phyloP scores from a whole-genome alignment of 1,140 invertebrate genomes.

The Rhysida immarginata region DNA sequence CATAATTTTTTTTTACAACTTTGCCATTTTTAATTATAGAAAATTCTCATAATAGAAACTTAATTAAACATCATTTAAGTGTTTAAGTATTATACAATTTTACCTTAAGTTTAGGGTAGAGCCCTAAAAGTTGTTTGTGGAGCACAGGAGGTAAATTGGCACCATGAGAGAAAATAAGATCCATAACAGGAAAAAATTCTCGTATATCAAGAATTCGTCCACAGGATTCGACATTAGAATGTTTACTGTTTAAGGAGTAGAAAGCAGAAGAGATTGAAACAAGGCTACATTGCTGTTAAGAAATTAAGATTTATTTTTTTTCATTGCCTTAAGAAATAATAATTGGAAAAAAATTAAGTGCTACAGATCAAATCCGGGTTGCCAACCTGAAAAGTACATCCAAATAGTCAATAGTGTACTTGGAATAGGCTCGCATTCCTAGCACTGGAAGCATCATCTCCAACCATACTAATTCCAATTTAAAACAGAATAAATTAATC shows the following conservation, averaged over 20 bases:
- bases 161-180: slow-evolving; percentile 22
- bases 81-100: no score
- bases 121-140: slow-evolving; percentile 21
- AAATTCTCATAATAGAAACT: no score
- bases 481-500: no score
- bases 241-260: slow-evolving; percentile 15
- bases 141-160: slow-evolving; percentile 20
- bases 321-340: no score
- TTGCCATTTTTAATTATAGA: no score
- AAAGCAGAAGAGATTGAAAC: no score
- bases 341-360: no score
- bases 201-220: slow-evolving; percentile 21
- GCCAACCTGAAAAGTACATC: slow-evolving; percentile 37
- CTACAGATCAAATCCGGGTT: no score
- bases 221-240: slow-evolving; percentile 17
- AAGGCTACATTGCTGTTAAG: no score
- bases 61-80: no score
- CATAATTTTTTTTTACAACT: no score
- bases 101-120: slow-evolving; percentile 30
- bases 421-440: slow-evolving; percentile 51
- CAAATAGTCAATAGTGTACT: slow-evolving; percentile 50
- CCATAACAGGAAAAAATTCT: slow-evolving; percentile 28
- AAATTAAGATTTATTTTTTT: no score
- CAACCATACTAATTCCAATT: slow-evolving; percentile 61
- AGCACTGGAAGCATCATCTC: slow-evolving; percentile 60